Evolutionary conservation across 2,888 invertebrate genomes (phyloP).

Genomic region (Chydorus sphaericus): DNA sequence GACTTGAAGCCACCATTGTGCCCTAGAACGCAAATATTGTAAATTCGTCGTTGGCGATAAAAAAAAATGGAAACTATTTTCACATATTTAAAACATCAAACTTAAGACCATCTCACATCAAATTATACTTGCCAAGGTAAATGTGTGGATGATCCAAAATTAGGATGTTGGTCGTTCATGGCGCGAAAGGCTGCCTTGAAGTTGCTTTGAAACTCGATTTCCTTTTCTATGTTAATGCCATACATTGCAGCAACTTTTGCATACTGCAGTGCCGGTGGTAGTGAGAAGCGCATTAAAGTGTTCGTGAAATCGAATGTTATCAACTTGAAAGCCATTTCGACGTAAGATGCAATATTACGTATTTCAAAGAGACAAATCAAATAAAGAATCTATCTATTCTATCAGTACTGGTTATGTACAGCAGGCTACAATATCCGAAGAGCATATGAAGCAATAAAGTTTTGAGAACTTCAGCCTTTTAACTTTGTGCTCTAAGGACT

Average conservation of each 20-base stretch:
- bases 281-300: conserved; percentile 57
- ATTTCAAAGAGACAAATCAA: no score
- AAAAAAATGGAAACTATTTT: no score
- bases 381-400: no score
- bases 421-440: no score
- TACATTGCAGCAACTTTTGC: conserved; percentile 49
- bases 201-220: conserved; percentile 38
- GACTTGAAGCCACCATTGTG: conserved; percentile 61
- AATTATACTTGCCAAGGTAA: conserved; percentile 47
- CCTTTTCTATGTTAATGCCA: conserved; percentile 43
- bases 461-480: no score
- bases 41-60: not conserved
- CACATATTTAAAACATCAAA: not conserved
- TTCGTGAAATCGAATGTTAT: conserved; percentile 82
- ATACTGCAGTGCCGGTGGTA: conserved; percentile 58
- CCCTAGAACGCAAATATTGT: not conserved
- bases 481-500: no score
- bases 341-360: no score
- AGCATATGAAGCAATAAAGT: no score
- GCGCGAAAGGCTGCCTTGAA: conserved; percentile 48
- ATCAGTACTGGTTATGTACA: no score
- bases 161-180: conserved; percentile 55
- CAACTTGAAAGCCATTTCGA: conserved; percentile 21
- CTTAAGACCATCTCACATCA: not conserved
- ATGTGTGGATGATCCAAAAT: conserved; percentile 54